These are phyloP conservation scores for Mechanitis messenoides DNA, from an alignment of 2,888 invertebrate species.

Conservation along the genomic window DNA sequence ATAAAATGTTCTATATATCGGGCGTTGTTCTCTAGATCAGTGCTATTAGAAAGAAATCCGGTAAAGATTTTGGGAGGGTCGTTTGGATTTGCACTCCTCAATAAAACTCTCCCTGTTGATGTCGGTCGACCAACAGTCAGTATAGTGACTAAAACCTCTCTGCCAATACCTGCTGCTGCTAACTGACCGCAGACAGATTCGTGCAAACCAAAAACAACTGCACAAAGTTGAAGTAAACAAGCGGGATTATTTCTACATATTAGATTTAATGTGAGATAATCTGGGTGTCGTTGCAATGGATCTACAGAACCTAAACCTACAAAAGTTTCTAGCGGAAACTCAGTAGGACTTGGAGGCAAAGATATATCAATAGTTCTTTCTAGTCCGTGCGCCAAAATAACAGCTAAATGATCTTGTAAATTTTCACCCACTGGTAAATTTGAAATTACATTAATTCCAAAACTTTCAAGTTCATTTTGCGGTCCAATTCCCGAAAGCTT, in stretches of 20 bases:
- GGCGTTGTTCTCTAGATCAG: slow-evolving; percentile 35
- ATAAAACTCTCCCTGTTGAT: slow-evolving; percentile 69
- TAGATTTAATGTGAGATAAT: slow-evolving; percentile 42
- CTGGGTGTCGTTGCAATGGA: slow-evolving; percentile 64
- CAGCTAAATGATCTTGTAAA: slow-evolving; percentile 60
- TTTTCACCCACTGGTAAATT: slow-evolving; percentile 63
- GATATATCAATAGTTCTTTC: slow-evolving; percentile 17
- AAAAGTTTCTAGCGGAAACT: slow-evolving; percentile 35
- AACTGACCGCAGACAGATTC: slow-evolving; percentile 35
- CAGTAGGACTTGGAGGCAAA: slow-evolving; percentile 49
- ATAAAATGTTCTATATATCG: slow-evolving; percentile 34
- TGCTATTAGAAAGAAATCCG: slow-evolving; percentile 29
- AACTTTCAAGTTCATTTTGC: slow-evolving; percentile 40
- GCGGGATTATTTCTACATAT: slow-evolving; percentile 29
- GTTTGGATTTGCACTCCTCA: slow-evolving; percentile 70
- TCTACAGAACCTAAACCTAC: slow-evolving; percentile 71
- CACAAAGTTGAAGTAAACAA: slow-evolving; percentile 25
- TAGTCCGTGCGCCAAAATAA: slow-evolving; percentile 37
- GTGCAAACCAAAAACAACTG: slow-evolving; percentile 29
- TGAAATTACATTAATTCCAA: slow-evolving; percentile 47
- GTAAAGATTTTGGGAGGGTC: slow-evolving; percentile 34
- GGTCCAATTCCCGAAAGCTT: slow-evolving; percentile 72
- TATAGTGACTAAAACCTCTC: slow-evolving; percentile 27
- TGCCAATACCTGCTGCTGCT: slow-evolving; percentile 28
- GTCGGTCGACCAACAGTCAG: slow-evolving; percentile 52